Evolutionary conservation across 1,140 invertebrate species (phyloP), one percentile per base, ranked within the genome.

Genomic region (Bombus soroeensis): DNA sequence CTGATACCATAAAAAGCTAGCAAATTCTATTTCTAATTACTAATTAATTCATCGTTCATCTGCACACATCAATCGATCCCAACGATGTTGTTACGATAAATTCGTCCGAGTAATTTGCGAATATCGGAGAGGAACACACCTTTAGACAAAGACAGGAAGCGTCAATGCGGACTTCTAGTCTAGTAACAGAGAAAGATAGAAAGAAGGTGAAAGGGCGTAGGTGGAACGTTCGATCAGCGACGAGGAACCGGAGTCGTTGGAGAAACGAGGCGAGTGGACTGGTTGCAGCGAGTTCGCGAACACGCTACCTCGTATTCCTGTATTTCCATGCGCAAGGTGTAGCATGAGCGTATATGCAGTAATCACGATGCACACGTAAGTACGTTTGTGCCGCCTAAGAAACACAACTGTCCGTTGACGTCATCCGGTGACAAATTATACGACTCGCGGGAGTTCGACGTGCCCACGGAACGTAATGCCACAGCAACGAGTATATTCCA

Each of bases 341-440:
- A 79, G 88, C 88, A 66, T 79, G 85, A 85, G 87, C 88, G 37
- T 72, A 81, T 28, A 62, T 12, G 28, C 80, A 62, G 87, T 73
- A 77, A 86, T 89, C 88, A 84, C 62, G 75, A 72, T 62, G 43
- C 87, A 74, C 74, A 64, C 79, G 86, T 87, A 78, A 71, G 71
- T 87, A 77, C 81, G 72, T 80, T 32, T 71, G 77, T 47, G 68
- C 75, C 73, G 81, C 53, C 76, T 68, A 83, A 89, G 88, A 83
- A 85, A 82, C 89, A 76, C 70, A 85, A 89, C 82, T 87, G 85
- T 90, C 81, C 89, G 88, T 78, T 90, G 89, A 90, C 89, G 89
- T 90, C 89, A 90, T 75, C 88, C 41, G 9, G 62, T 74, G 85
- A 81, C 88, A 89, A 90, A 89, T 90, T 89, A 85, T 79, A 81